Evolutionary conservation across 2,113 vertebrate genomes (phyloP), one percentile per base, ranked within the genome.

Genomic region (Epinephelus moara): DNA sequence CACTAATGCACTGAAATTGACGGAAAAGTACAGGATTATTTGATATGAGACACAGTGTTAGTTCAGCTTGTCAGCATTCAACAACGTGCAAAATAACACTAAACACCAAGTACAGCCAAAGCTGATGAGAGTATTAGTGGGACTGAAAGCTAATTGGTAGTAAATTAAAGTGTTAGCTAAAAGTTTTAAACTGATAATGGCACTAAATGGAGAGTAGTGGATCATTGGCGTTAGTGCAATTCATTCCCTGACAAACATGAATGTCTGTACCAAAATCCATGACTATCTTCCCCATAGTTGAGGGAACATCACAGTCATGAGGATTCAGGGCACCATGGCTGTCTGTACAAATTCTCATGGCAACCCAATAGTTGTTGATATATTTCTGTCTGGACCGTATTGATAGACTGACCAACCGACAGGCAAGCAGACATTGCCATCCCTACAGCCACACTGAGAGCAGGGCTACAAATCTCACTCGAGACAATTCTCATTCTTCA

Each of bases 401-500:
- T 18, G 63, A 17, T 9, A 11, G 37, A 68, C 75, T 42, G 45
- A 64, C 21, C 2, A 4, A 30, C 23, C 4, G 4, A 45, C 42
- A 45, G 10, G 18, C 47, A 57, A 50, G 37, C 19, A 42, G n/a
- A 64, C 53, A 30, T 23, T n/a, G 5, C 42, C 15, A 12, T 72
- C 27, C 60, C 17, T 2, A n/a, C 56, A 84, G 9, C 14, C 64
- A 53, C 4, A 2, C 17, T 68, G 52, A 8, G 12, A 27, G 19
- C 27, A 0, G 9, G 40, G 0, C 6, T 14, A 37, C 63, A 70
- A 81, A 53, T 64, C 4, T 60, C n/a, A 17, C 15, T 52, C 21
- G 15, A 80, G 53, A 75, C 57, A 79, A 69, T 77, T 56, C 15
- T 80, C 59, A 6, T 68, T 78, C 68, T 77, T 80, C 30, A 57